Evolutionary conservation across 1,140 invertebrate species (phyloP).

Genomic region (Drosophila parabipectinata): DNA sequence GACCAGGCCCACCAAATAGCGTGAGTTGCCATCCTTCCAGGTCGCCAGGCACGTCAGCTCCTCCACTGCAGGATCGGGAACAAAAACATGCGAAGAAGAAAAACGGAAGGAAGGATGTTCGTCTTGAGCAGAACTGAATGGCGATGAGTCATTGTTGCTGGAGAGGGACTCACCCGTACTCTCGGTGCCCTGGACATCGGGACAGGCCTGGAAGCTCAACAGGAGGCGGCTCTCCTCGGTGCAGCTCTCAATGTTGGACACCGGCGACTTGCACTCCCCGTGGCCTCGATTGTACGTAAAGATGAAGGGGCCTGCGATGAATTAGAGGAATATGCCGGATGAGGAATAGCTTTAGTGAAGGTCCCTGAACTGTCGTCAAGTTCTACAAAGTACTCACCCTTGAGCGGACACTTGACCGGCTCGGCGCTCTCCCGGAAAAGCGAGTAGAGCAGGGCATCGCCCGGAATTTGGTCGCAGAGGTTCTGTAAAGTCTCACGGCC

Average conservation of each 20-base stretch:
- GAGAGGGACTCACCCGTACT: slow-evolving; percentile 88
- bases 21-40: slow-evolving; percentile 95
- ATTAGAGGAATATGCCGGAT: neutral
- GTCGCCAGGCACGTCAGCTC: slow-evolving; percentile 93
- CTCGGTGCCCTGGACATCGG: slow-evolving; percentile 93
- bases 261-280: slow-evolving; percentile 92
- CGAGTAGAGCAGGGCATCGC: slow-evolving; percentile 93
- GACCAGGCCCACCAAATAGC: slow-evolving; percentile 92
- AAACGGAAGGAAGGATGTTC: slow-evolving; percentile 38
- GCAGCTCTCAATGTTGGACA: slow-evolving; percentile 94
- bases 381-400: slow-evolving; percentile 84
- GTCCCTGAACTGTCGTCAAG: slow-evolving; percentile 27
- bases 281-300: slow-evolving; percentile 89
- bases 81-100: slow-evolving; percentile 6
- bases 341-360: neutral
- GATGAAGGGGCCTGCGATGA: slow-evolving; percentile 75
- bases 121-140: slow-evolving; percentile 32
- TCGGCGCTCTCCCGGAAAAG: slow-evolving; percentile 93
- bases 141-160: slow-evolving; percentile 38
- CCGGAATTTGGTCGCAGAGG: slow-evolving; percentile 93
- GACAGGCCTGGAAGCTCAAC: slow-evolving; percentile 95
- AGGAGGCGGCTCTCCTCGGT: slow-evolving; percentile 94
- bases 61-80: slow-evolving; percentile 88
- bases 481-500: slow-evolving; percentile 89
- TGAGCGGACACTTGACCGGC: slow-evolving; percentile 92